Conservation (phyloP, 2,888 invertebrate species). For the Pseudanteris insignis region DNA sequence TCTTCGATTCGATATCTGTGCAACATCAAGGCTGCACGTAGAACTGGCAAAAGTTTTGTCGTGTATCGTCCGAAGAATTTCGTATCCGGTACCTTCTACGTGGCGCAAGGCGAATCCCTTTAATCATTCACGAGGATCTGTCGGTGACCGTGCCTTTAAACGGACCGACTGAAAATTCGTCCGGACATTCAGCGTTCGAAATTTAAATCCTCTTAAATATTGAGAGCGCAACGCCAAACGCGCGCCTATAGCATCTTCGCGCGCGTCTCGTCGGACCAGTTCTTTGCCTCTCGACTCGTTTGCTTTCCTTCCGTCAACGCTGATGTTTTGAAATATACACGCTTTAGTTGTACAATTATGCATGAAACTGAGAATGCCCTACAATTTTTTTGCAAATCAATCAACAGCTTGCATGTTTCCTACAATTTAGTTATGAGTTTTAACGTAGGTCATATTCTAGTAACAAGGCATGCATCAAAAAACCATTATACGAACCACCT, state of each 20-base stretch:
- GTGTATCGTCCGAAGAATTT: conserved; percentile 44
- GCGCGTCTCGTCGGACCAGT: conserved; percentile 15
- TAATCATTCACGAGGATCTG: conserved; percentile 63
- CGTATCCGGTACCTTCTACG: conserved; percentile 44
- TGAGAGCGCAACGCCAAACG: conserved; percentile 50
- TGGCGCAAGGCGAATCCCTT: conserved; percentile 49
- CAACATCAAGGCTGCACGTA: conserved; percentile 52
- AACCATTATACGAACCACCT: too few species aligned
- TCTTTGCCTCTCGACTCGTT: conserved; percentile 29
- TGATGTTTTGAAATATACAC: conserved; percentile 38
- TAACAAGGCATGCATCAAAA: too few species aligned
- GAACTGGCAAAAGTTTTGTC: conserved; percentile 51
- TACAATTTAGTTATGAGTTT: too few species aligned
- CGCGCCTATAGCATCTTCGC: conserved; percentile 25
- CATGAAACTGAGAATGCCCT: conserved; percentile 35
- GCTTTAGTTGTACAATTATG: conserved; percentile 33
- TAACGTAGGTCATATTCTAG: too few species aligned
- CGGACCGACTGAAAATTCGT: conserved; percentile 63
- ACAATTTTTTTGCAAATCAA: conserved; percentile 24
- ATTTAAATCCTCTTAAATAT: conserved; percentile 66
- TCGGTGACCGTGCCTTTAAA: conserved; percentile 62
- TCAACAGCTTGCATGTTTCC: too few species aligned
- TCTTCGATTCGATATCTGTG: conserved; percentile 50
- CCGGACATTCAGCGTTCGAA: conserved; percentile 62
- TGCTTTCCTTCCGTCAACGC: conserved; percentile 36